Evolutionary conservation across 2,888 invertebrate species (phyloP), one percentile per base, ranked within the genome.

Genomic region (Myopa tessellatipennis): DNA sequence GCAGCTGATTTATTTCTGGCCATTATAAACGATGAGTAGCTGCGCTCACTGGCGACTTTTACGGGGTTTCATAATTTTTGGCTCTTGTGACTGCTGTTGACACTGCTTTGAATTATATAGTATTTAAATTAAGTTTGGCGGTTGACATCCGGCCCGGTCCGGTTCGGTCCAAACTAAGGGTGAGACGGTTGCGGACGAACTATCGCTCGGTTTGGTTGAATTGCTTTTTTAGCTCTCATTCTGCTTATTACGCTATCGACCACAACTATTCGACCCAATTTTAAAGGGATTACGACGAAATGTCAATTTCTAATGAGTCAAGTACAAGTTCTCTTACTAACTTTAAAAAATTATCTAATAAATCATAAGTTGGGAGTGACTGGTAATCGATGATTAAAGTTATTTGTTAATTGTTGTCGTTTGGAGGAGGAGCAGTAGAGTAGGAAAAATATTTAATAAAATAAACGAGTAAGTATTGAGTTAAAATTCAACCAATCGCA

Each of bases 231-330:
- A 6, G 5, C 36, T n/a, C 14, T 38, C 40, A 40, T 45, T 40
- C 45, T 26, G 4, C 50, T 4, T 67, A 14, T 67, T 18, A 68
- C 40, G 40, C 34, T 65, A 34, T 65, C 36, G 65, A 38, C 2
- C 65, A 65, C 65, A 26, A 61, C 34, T 34, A 34, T 36, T 38
- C 34, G 65, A 65, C 65, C 65, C 65, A 65, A 65, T 65, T 65
- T 65, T 6, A 36, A 65, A 36, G 34, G 6, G 18, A 61, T 26
- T 61, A 61, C 34, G 18, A 3, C 36, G 34, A 65, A 65, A 65
- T 34, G 8, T 65, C 65, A 65, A 38, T 14, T 65, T 70, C 52
- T 50, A 70, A 70, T 50, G 50, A 52, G 14, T 34, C 12, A 1
- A 34, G 16, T n/a, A n/a, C 18, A 70, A 52, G 12, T 70, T 34